phyloP scores from a whole-genome alignment of 2,888 invertebrate genomes.

The Phoronis australis region DNA sequence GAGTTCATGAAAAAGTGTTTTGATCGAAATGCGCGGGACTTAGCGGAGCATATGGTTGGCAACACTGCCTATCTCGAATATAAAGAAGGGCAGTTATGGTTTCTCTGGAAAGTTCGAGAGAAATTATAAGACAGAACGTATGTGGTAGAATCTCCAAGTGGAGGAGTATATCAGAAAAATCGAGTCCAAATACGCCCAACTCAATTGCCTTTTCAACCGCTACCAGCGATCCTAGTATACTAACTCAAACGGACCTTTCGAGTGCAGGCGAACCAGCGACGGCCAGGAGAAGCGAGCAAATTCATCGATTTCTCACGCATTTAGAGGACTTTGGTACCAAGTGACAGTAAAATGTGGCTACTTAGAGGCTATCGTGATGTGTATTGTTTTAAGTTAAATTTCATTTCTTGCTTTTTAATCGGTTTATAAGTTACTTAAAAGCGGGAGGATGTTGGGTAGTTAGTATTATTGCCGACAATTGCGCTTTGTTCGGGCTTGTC shows the following conservation, averaged over 20 bases:
- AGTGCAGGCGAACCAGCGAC: too few species aligned
- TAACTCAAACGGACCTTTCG: neutral
- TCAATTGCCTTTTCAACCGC: neutral
- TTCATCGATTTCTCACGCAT: neutral
- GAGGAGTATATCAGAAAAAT: neutral
- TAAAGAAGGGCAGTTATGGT: neutral
- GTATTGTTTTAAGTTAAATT: neutral
- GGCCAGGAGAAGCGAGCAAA: neutral
- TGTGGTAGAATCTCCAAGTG: neutral
- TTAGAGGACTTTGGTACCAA: neutral
- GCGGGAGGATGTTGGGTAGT: neutral
- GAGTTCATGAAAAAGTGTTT: conserved; percentile 4
- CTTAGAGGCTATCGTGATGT: neutral
- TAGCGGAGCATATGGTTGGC: conserved; percentile 5
- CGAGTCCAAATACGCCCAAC: neutral
- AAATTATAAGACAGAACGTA: neutral
- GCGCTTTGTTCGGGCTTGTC: too few species aligned
- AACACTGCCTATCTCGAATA: conserved; percentile 14
- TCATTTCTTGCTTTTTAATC: neutral
- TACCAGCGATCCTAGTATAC: neutral
- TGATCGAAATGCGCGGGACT: conserved; percentile 8
- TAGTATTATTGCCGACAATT: too few species aligned
- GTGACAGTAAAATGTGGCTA: neutral
- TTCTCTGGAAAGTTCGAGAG: neutral
- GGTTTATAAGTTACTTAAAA: neutral